Evolutionary conservation across 2,888 invertebrate genomes (phyloP), one percentile per base, ranked within the genome.

Genomic region (Mechanitis messenoides): DNA sequence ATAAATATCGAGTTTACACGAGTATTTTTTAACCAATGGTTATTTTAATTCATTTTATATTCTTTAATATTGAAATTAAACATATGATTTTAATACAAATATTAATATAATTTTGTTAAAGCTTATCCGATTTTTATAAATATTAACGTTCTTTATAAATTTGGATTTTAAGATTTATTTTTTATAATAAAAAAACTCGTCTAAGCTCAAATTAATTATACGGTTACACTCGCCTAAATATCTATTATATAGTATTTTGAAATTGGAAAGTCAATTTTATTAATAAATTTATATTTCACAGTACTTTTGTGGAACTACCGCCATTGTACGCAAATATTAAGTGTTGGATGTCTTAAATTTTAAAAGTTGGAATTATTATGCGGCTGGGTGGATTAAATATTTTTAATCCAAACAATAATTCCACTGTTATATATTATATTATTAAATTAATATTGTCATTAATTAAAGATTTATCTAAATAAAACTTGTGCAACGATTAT

Each of bases 351-450:
- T 50, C 3, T 64, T 54, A 59, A 54, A 64, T 65, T 61, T 56
- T 59, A 46, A 58, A 71, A 76, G 81, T 78, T 77, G 75, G 77
- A 74, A 63, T 78, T 75, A 79, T 82, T 81, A 78, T 59, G 70
- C 74, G 87, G 87, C 88, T 88, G 89, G 85, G 82, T 81, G 84
- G 84, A 73, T 84, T 83, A 73, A 61, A 63, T 59, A 53, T 56
- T 59, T 67, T 57, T 60, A 58, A 63, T 66, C 60, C 56, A 60
- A 66, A 71, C 82, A 80, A 80, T 83, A 73, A 69, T 74, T 78
- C 80, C 81, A 79, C 79, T 78, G 76, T 76, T 65, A 66, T 67
- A 68, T 62, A 63, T 67, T 65, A 55, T 63, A 62, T 58, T 61
- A 63, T 58, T 61, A 58, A 60, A 61, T 60, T 67, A 63, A 35